Base-by-base conservation (phyloP, 2,113 vertebrate genomes). In the Sciurus niger region DNA sequence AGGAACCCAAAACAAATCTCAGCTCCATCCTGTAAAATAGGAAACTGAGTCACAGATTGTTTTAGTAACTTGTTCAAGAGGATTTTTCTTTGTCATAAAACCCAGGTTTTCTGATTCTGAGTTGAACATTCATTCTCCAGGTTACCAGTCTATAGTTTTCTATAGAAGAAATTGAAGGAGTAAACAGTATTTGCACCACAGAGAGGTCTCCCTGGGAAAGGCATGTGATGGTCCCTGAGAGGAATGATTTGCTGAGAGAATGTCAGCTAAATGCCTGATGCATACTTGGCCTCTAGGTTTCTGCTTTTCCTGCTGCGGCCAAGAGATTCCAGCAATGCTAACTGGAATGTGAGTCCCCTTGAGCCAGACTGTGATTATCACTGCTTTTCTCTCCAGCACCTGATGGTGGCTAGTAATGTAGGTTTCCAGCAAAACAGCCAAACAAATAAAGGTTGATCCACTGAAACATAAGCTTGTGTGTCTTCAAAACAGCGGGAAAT, bases 141-240 rank as follows among this genome's bases (percentile, higher is more conserved):
- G 53, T 78, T 55, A 87, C 13, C 14, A 90, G 6, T 40, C 40
- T 40, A 40, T 40, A 43, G 60, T 83, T 60, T 90, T 94, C 63
- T 67, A 43, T 34, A 63, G 73, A 84, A 92, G n/a, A 95, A 58
- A 84, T 84, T 40, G 24, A 70, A 67, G 67, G 30, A 22, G 28
- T 84, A 72, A 86, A 82, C 2, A 72, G 30, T 1, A 73, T 86
- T 95, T 93, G 67, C 16, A 17, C 51, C 10, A n/a, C 55, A 63
- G 28, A 94, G 63, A 4, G 34, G 25, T 84, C 34, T 90, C 83
- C 58, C 92, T 96, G 79, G 91, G 86, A 95, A 95, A 95, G 22
- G 5, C 37, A 34, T 72, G 65, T 51, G 55, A 60, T 20, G 16
- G 10, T 79, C 17, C 83, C 32, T 60, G 40, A 74, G 32, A 96